Evolutionary conservation across 1,140 invertebrate species (phyloP).

Genomic region (Penaeus indicus): DNA sequence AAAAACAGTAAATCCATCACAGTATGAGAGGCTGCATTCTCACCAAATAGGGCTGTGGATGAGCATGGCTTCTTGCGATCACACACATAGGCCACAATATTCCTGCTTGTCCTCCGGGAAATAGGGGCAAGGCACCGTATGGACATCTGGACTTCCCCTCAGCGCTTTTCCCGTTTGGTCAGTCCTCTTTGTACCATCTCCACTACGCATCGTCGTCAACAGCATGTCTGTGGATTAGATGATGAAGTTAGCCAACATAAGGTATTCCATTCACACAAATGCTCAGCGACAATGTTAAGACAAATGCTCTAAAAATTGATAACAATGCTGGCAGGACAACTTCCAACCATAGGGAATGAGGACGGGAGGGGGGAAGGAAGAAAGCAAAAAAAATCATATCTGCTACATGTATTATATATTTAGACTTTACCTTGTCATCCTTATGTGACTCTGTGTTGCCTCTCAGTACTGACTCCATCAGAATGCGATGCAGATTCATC

Average conservation of each 20-base stretch:
- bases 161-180: constrained; percentile 82
- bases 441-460: constrained; percentile 66
- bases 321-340: too few relatives aligned
- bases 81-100: constrained; percentile 98
- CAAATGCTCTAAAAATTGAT: too few relatives aligned
- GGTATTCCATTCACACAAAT: too few relatives aligned
- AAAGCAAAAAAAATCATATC: too few relatives aligned
- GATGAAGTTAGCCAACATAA: background rate
- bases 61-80: constrained; percentile 91
- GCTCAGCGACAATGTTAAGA: too few relatives aligned
- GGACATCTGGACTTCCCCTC: constrained; percentile 91
- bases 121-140: constrained; percentile 95
- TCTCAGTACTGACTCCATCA: constrained; percentile 66
- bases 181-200: constrained; percentile 74
- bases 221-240: constrained; percentile 18
- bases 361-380: too few relatives aligned
- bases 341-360: too few relatives aligned
- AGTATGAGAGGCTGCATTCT: constrained; percentile 47
- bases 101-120: constrained; percentile 98
- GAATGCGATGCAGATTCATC: constrained; percentile 65
- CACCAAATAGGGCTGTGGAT: constrained; percentile 93
- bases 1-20: background rate
- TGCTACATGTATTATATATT: too few relatives aligned
- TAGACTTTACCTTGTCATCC: constrained; percentile 62
- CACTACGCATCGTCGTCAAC: constrained; percentile 74